Evolutionary conservation across 2,888 invertebrate species (phyloP), one percentile per base, ranked within the genome.

Genomic region (Catonia carolina): DNA sequence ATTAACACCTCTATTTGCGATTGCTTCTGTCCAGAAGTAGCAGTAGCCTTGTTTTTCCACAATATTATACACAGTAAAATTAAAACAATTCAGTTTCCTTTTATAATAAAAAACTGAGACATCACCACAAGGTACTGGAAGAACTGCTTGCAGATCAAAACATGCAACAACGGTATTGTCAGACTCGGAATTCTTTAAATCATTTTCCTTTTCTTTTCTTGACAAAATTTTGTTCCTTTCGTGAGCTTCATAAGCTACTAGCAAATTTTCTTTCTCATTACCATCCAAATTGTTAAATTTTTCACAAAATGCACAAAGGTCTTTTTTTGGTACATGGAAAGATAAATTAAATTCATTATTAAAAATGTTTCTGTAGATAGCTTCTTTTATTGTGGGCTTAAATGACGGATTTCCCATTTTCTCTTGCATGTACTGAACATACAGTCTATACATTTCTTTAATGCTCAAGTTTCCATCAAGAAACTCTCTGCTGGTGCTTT

Each of bases 1-100:
- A 41, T 55, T 61, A n/a, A 37, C 49, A 15, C 63, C 60, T 47
- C 61, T 36, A 17, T 47, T 56, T 27, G 49, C 61, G 17, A 39
- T 39, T 33, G 35, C 12, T 5, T 36, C 36, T 36, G 36, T 17
- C 39, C 39, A 39, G 18, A 39, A 39, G 8, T 39, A 17, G 18
- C 39, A 39, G 18, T 39, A 39, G 5, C 39, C 39, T 18, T 39
- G 39, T 39, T 39, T n/a, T 8, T 39, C 4, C 18, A 17, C 18
- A 8, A 39, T 39, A 18, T 8, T 39, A 18, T 17, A 39, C 5
- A 39, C 18, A 6, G 39, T 39, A 8, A 39, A 39, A 18, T 39
- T 4, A 8, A 17, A 39, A 18, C 39, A 39, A 39, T 39, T 39
- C 17, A 39, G 39, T 8, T 39, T 39, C 8, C 39, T 39, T n/a